Percentiles rank a stretch among this genome's conserved stretches.
Conservation (phyloP, 1,140 invertebrate genomes). For the Diabrotica virgifera region DNA sequence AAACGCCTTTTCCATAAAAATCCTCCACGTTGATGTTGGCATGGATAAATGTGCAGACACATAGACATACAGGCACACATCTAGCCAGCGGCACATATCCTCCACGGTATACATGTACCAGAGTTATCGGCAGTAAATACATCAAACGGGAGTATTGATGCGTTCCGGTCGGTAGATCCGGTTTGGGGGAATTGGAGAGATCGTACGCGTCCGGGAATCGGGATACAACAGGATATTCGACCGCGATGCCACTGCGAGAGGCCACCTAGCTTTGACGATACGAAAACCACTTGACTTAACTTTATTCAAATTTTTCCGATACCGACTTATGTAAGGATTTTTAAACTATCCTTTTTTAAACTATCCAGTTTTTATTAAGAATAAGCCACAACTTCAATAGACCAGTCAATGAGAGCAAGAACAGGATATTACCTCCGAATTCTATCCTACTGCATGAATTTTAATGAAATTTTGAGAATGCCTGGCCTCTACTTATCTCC, state of each 20-base stretch:
- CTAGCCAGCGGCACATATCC: background rate
- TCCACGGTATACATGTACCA: background rate
- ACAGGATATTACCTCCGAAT: no score
- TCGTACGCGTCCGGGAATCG: background rate
- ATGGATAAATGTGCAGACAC: background rate
- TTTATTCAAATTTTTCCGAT: no score
- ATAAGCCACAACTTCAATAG: no score
- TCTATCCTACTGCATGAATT: no score
- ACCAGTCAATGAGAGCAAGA: no score
- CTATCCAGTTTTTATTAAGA: no score
- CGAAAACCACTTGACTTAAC: background rate
- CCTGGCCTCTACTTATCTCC: no score
- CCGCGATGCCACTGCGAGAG: background rate
- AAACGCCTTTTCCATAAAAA: background rate
- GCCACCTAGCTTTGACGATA: background rate
- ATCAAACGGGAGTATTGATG: slow-evolving; percentile 2
- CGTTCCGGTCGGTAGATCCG: background rate
- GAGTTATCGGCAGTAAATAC: slow-evolving; percentile 2
- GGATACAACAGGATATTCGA: background rate
- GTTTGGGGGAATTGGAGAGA: background rate
- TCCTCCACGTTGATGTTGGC: background rate
- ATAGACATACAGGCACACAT: background rate
- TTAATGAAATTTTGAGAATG: no score
- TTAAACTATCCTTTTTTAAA: no score
- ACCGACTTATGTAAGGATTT: no score